phyloP scores from a whole-genome alignment of 2,888 invertebrate species.

The Lamellibrachia satsuma region DNA sequence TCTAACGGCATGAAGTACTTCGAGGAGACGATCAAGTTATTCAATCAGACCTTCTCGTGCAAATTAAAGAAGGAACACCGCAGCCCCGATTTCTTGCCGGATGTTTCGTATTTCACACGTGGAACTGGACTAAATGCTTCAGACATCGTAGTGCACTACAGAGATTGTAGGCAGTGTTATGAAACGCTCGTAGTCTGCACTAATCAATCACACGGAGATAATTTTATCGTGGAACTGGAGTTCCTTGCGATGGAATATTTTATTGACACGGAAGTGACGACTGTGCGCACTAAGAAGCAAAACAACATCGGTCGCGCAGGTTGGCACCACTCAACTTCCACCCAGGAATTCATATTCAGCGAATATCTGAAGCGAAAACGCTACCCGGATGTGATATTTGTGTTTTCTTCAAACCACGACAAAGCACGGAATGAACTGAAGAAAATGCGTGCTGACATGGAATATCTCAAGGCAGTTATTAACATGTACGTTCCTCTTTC shows the following conservation, averaged over 20 bases:
- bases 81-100: neutral
- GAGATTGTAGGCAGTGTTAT: neutral
- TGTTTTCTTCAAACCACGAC: neutral
- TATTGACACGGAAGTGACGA: neutral
- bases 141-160: neutral
- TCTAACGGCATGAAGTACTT: neutral
- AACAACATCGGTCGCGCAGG: neutral
- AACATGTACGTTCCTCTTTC: neutral
- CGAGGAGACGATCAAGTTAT: neutral
- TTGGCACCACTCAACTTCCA: neutral
- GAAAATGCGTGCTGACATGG: neutral
- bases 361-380: neutral
- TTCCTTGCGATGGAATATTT: neutral
- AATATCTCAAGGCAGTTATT: neutral
- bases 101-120: neutral
- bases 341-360: slow-evolving; percentile 7
- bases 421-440: neutral
- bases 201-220: neutral
- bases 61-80: neutral
- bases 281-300: slow-evolving; percentile 5
- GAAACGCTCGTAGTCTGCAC: neutral
- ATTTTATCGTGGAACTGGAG: neutral
- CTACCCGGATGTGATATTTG: neutral
- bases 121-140: neutral
- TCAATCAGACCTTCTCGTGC: neutral